These are phyloP conservation scores for Stictocephala bisonia DNA, from an alignment of 2,888 invertebrate genomes.

Conservation along the genomic window DNA sequence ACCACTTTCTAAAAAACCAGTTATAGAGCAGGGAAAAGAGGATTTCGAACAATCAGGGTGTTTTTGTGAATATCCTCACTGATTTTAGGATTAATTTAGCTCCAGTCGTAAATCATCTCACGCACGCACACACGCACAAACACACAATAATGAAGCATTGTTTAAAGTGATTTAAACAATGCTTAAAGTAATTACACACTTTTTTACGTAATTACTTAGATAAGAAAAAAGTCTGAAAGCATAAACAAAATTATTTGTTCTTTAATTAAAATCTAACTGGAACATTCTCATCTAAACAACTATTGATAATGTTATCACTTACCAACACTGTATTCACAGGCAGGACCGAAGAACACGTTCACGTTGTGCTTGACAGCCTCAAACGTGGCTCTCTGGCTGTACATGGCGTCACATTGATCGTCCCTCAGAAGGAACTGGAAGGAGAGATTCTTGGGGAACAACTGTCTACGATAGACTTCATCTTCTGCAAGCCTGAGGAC, in stretches of 20 bases:
- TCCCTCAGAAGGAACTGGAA: conserved; percentile 74
- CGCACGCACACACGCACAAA: background rate
- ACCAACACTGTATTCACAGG: conserved; percentile 86
- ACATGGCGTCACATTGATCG: conserved; percentile 79
- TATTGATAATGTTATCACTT: conserved; percentile 64
- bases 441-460: conserved; percentile 71
- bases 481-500: conserved; percentile 73
- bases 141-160: background rate
- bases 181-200: background rate
- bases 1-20: too few species aligned
- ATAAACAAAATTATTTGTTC: background rate
- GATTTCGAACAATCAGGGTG: too few species aligned
- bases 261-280: too few species aligned
- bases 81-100: too few species aligned
- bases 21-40: too few species aligned
- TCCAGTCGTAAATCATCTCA: background rate
- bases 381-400: conserved; percentile 78
- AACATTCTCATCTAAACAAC: too few species aligned
- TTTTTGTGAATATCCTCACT: too few species aligned
- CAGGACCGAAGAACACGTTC: conserved; percentile 83
- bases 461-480: conserved; percentile 66
- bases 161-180: too few species aligned
- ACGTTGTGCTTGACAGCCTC: conserved; percentile 77
- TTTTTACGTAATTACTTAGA: background rate
- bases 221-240: background rate